Conservation (phyloP, 1,140 invertebrate species). For the Heliothis virescens region DNA sequence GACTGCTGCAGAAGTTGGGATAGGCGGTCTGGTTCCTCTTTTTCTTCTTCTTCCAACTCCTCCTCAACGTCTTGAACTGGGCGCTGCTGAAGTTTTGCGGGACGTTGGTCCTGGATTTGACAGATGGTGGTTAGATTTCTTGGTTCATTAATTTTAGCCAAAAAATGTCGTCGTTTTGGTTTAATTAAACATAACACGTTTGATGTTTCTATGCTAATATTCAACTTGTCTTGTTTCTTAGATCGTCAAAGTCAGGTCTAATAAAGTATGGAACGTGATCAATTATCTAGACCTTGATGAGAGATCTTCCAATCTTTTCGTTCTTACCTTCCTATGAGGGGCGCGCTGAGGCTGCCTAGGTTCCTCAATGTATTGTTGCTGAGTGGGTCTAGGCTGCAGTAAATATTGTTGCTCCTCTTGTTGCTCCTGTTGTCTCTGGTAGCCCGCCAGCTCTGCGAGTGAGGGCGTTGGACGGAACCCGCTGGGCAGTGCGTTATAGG, state of each 20-base stretch:
- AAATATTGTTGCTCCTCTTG: slow-evolving; percentile 52
- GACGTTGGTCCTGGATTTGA: slow-evolving; percentile 68
- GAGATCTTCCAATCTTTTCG: too few relatives aligned
- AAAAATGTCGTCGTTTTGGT: not conserved
- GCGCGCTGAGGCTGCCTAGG: slow-evolving; percentile 63
- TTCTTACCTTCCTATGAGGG: slow-evolving; percentile 73
- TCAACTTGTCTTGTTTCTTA: too few relatives aligned
- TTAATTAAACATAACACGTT: too few relatives aligned
- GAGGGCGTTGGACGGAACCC: slow-evolving; percentile 80
- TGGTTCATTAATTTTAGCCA: not conserved
- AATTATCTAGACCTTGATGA: not conserved
- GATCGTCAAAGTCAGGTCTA: too few relatives aligned
- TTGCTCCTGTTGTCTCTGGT: slow-evolving; percentile 65
- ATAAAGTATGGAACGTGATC: too few relatives aligned
- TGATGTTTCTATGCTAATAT: too few relatives aligned
- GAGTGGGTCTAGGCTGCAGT: slow-evolving; percentile 59
- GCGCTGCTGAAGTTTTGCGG: slow-evolving; percentile 70
- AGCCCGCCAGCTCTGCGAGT: slow-evolving; percentile 78
- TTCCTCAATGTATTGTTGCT: slow-evolving; percentile 34
- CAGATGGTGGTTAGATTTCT: not conserved
- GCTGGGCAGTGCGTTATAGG: slow-evolving; percentile 74
- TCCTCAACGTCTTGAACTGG: slow-evolving; percentile 80
- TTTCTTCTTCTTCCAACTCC: slow-evolving; percentile 89
- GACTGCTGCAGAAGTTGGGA: slow-evolving; percentile 92
- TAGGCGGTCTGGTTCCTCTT: slow-evolving; percentile 94